Evolutionary conservation across 1,140 invertebrate species (phyloP).

Genomic region (Aphaenogaster rudis): DNA sequence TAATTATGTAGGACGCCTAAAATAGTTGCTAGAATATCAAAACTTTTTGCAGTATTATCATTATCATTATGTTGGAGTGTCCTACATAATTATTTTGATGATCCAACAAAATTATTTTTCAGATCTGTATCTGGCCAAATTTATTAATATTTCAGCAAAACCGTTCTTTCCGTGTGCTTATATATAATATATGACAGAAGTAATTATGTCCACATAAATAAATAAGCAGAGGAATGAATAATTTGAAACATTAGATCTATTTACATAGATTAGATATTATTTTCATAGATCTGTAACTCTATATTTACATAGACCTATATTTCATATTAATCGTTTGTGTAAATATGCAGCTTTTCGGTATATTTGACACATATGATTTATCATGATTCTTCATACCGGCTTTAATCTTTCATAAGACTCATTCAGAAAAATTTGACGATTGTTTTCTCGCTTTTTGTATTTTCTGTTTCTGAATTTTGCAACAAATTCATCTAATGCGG

Average conservation of each 20-base stretch:
- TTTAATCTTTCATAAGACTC: not conserved
- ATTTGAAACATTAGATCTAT: not conserved
- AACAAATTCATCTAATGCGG: conserved; percentile 3
- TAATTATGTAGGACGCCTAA: no score
- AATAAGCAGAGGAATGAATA: not conserved
- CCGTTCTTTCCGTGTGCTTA: no score
- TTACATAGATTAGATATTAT: no score
- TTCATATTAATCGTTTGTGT: not conserved
- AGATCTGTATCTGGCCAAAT: no score
- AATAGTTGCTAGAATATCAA: no score
- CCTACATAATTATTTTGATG: no score
- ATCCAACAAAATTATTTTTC: no score
- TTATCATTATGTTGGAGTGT: no score
- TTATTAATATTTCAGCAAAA: no score
- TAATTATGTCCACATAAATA: not conserved
- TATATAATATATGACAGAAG: not conserved
- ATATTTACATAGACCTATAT: not conserved
- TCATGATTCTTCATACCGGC: not conserved
- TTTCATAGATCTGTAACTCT: no score
- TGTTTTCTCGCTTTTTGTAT: not conserved
- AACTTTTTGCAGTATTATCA: no score
- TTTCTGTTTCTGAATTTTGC: not conserved
- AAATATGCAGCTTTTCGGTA: not conserved
- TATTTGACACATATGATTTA: not conserved
- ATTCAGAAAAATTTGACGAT: not conserved